Conservation (phyloP, 1,140 invertebrate genomes). For the Meteorus sp. region DNA sequence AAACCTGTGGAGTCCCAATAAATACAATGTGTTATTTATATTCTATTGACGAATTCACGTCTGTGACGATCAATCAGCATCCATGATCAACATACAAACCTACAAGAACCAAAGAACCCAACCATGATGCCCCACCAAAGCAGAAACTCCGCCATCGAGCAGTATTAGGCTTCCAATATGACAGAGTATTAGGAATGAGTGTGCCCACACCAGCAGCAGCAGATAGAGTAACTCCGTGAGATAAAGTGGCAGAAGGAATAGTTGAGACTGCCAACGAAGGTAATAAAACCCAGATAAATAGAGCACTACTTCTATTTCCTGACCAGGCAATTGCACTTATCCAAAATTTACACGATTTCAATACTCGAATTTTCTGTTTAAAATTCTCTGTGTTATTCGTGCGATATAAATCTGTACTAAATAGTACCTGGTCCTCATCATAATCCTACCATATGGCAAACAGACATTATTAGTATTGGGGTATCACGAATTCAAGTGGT, state of each 20-base stretch:
- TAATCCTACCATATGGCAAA: slow-evolving; percentile 26
- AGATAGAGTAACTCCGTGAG: slow-evolving; percentile 29
- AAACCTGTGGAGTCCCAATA: slow-evolving; percentile 7
- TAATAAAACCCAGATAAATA: slow-evolving; percentile 45
- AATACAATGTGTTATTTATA: neutral
- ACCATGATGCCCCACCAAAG: slow-evolving; percentile 35
- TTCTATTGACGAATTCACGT: too few species aligned
- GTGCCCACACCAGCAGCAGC: slow-evolving; percentile 31
- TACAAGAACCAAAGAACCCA: slow-evolving; percentile 34
- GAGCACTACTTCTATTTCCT: slow-evolving; percentile 32
- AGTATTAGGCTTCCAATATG: slow-evolving; percentile 34
- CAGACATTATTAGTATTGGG: too few species aligned
- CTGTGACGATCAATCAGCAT: too few species aligned
- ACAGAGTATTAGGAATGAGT: slow-evolving; percentile 32
- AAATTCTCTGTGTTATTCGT: slow-evolving; percentile 24
- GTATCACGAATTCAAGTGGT: slow-evolving; percentile 6
- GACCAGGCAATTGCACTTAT: slow-evolving; percentile 31
- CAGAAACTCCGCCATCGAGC: slow-evolving; percentile 30
- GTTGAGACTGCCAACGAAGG: slow-evolving; percentile 32
- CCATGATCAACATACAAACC: slow-evolving; percentile 25
- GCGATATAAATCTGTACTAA: slow-evolving; percentile 23
- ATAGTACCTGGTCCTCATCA: slow-evolving; percentile 39
- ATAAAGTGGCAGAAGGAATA: slow-evolving; percentile 9
- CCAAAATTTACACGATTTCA: slow-evolving; percentile 38
- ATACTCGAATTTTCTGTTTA: slow-evolving; percentile 34